These are phyloP conservation scores for Darevskia mixta DNA, from an alignment of 2,797 vertebrate genomes.

Conservation along the genomic window DNA sequence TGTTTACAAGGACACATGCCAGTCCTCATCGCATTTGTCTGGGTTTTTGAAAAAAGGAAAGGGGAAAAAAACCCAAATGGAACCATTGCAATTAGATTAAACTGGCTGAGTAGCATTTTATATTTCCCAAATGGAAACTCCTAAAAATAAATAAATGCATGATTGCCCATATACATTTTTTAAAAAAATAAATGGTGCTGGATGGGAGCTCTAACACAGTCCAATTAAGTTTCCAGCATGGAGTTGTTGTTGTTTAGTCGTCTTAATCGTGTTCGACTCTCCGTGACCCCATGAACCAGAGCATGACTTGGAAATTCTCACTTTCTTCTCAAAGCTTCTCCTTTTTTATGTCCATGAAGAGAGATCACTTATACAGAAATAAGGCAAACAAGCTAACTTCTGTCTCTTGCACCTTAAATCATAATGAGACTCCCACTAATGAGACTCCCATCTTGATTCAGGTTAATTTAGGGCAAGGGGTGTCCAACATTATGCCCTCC, in stretches of 20 bases:
- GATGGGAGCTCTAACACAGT: background rate
- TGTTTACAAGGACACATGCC: conserved; percentile 10
- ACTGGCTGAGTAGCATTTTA: background rate
- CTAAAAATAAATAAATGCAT: background rate
- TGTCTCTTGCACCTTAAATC: too few species aligned
- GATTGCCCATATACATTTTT: background rate
- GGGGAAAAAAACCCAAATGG: too few species aligned
- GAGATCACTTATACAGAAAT: background rate
- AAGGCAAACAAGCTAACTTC: background rate
- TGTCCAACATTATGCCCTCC: too few species aligned
- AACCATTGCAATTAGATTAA: background rate
- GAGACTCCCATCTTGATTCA: background rate
- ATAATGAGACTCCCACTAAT: background rate
- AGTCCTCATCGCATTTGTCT: background rate
- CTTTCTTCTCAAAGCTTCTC: too few species aligned
- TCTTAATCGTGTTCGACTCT: too few species aligned
- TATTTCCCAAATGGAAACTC: background rate
- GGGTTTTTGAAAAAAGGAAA: background rate
- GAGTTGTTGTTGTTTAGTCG: too few species aligned
- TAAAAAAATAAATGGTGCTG: background rate
- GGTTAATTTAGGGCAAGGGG: background rate
- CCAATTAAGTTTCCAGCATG: background rate
- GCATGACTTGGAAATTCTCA: too few species aligned
- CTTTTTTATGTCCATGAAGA: too few species aligned
- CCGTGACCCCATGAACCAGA: too few species aligned